phyloP scores from a whole-genome alignment of 2,113 vertebrate genomes.

The Cynoglossus semilaevis region DNA sequence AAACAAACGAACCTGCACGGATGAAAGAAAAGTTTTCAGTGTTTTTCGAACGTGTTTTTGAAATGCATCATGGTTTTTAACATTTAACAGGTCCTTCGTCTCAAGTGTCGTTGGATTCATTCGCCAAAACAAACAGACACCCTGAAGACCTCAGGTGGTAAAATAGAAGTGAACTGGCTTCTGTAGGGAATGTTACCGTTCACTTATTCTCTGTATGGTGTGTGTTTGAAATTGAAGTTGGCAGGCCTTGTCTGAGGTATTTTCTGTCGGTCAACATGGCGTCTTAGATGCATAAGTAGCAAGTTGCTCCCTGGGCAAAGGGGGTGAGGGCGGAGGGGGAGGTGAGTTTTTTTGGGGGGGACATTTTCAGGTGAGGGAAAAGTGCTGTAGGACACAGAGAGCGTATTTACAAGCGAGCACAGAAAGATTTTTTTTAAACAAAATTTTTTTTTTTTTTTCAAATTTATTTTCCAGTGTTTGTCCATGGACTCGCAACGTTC shows the following conservation, averaged over 20 bases:
- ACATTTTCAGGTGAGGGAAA: slow-evolving; percentile 52
- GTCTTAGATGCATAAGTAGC: slow-evolving; percentile 76
- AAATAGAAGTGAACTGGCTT: slow-evolving; percentile 47
- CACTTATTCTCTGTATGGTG: slow-evolving; percentile 14
- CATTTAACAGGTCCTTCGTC: slow-evolving; percentile 6
- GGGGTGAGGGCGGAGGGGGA: slow-evolving; percentile 24
- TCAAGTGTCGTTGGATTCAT: slow-evolving; percentile 1
- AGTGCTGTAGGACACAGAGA: slow-evolving; percentile 76
- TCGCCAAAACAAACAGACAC: slow-evolving; percentile 7
- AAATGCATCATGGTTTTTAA: background rate
- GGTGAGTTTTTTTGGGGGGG: slow-evolving; percentile 9
- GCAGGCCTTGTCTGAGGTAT: slow-evolving; percentile 77
- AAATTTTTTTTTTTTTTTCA: slow-evolving; percentile 21
- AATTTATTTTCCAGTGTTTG: slow-evolving; percentile 19
- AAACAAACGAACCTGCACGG: slow-evolving; percentile 30
- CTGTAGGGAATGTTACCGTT: slow-evolving; percentile 29
- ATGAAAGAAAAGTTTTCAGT: slow-evolving; percentile 9
- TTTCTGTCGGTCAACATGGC: slow-evolving; percentile 74
- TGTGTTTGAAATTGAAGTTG: slow-evolving; percentile 24
- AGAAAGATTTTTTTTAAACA: slow-evolving; percentile 27
- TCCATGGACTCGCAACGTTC: slow-evolving; percentile 33
- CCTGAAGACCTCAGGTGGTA: slow-evolving; percentile 53
- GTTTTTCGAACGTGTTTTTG: slow-evolving; percentile 2
- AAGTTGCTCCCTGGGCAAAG: slow-evolving; percentile 61
- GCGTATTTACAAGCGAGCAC: slow-evolving; percentile 78